A percentile compares a stretch with the other conserved stretches of the same genome.
These are phyloP conservation scores for Stenurella melanura DNA, from an alignment of 2,888 invertebrate species.

Conservation along the genomic window DNA sequence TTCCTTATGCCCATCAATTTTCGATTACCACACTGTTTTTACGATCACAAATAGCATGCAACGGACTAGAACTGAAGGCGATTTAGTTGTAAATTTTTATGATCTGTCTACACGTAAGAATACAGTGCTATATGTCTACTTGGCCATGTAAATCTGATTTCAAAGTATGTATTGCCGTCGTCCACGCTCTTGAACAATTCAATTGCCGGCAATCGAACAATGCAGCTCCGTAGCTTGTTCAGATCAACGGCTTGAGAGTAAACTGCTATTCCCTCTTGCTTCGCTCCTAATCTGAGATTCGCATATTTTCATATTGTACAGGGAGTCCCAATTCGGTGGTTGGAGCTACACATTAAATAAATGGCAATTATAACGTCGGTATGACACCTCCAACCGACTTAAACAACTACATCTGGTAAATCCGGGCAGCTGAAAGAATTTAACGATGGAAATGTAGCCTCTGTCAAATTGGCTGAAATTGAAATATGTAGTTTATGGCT, in stretches of 20 bases:
- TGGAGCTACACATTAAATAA: too few species aligned
- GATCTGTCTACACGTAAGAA: conserved; percentile 11
- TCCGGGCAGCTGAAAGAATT: too few species aligned
- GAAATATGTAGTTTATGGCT: too few species aligned
- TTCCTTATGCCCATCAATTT: neutral
- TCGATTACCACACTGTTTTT: neutral
- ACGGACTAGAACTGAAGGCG: neutral
- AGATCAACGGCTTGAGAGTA: conserved; percentile 12
- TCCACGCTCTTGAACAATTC: conserved; percentile 22
- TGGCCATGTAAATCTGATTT: conserved; percentile 26
- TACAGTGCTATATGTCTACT: neutral
- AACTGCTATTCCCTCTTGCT: neutral
- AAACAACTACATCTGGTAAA: too few species aligned
- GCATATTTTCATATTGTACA: conserved; percentile 3
- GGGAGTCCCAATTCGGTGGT: neutral
- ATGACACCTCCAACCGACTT: too few species aligned
- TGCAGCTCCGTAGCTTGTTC: conserved; percentile 11
- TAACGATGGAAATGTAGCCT: too few species aligned
- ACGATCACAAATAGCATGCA: neutral
- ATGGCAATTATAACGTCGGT: too few species aligned
- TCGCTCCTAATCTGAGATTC: conserved; percentile 1
- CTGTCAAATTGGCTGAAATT: too few species aligned
- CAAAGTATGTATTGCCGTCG: conserved; percentile 29
- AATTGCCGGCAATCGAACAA: conserved; percentile 24
- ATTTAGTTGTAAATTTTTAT: conserved; percentile 9